These are phyloP conservation scores for Actinostola sp. DNA, from an alignment of 92 coral and sea anemone genomes.

Conservation along the genomic window DNA sequence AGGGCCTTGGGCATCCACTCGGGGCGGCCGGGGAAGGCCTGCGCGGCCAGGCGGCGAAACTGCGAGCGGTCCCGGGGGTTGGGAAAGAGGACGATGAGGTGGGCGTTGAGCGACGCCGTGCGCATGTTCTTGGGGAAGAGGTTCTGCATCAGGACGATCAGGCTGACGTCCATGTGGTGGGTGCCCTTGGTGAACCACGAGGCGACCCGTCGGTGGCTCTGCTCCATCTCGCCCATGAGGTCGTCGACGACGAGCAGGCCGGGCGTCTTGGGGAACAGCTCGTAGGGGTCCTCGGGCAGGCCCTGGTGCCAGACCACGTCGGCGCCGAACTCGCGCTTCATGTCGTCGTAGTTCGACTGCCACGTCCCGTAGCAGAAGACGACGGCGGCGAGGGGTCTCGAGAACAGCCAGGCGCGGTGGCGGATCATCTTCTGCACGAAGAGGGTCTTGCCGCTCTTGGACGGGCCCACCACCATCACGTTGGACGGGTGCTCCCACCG, in stretches of 20 bases:
- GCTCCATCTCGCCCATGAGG: constrained; percentile 14
- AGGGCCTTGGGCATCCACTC: constrained; percentile 23
- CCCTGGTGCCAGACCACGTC: constrained; percentile 8
- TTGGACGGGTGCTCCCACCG: constrained; percentile 32
- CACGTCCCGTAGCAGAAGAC: constrained; percentile 10
- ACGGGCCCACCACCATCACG: constrained; percentile 18
- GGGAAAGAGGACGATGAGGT: constrained; percentile 12
- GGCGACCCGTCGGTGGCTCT: not conserved
- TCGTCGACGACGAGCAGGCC: constrained; percentile 28
- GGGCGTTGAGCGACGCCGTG: constrained; percentile 5
- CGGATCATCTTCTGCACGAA: constrained; percentile 10
- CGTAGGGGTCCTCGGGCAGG: constrained; percentile 4
- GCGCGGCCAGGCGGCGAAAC: constrained; percentile 14
- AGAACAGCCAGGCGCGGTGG: not conserved
- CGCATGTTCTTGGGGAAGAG: constrained; percentile 13
- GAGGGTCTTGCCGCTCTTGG: constrained; percentile 24
- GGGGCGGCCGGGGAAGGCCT: constrained; percentile 24
- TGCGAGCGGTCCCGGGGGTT: constrained; percentile 30
- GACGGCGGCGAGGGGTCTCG: not conserved
- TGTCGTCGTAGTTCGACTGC: constrained; percentile 28
- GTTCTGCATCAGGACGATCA: constrained; percentile 21
- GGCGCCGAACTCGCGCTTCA: constrained; percentile 17
- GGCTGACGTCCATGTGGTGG: constrained; percentile 16
- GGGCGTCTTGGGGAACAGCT: not conserved
- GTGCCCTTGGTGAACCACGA: constrained; percentile 31